phyloP scores from a whole-genome alignment of 2,113 vertebrate genomes.

The Odocoileus virginianus region DNA sequence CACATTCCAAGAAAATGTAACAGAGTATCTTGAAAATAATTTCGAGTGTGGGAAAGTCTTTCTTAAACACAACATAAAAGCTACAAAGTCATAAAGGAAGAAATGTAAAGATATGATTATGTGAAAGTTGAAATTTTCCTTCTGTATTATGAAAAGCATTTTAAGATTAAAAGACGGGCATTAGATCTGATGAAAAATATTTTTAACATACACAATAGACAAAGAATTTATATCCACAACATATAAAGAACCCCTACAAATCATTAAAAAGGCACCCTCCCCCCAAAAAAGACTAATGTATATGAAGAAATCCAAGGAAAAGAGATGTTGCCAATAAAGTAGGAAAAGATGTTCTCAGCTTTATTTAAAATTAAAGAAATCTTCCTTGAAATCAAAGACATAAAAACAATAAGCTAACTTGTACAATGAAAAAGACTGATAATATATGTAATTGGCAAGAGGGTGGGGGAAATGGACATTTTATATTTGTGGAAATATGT shows the following conservation, averaged over 20 bases:
- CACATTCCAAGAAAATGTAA: constrained; percentile 1
- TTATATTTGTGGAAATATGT: background rate
- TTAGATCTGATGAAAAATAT: background rate
- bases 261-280: background rate
- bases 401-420: background rate
- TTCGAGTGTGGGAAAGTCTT: background rate
- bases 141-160: background rate
- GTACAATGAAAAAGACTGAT: background rate
- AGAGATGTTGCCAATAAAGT: background rate
- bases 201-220: background rate
- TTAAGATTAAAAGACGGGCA: background rate
- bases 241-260: background rate
- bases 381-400: constrained; percentile 2
- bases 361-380: background rate
- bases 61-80: background rate
- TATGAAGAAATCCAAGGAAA: background rate
- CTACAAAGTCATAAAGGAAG: background rate
- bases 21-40: background rate
- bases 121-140: constrained; percentile 6
- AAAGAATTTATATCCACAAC: background rate
- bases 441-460: background rate
- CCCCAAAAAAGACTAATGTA: background rate
- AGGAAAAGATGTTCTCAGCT: background rate
- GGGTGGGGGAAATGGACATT: background rate
- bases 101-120: background rate